Conservation (phyloP, 2,113 vertebrate species). For the Colinus virginianus region DNA sequence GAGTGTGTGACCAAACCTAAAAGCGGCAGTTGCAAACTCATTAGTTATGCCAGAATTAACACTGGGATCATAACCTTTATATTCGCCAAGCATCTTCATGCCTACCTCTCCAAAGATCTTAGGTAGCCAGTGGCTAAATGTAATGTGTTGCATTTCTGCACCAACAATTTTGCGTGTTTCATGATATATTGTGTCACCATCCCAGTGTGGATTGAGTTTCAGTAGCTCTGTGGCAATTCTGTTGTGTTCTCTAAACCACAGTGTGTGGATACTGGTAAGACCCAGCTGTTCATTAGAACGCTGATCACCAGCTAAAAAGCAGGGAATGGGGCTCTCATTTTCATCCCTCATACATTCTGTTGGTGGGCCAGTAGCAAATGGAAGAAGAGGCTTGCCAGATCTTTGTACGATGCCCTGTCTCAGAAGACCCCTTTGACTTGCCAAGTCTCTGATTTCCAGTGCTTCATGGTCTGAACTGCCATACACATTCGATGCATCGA, state of each 20-base stretch:
- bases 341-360: slow-evolving; percentile 98
- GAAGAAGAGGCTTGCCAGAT: slow-evolving; percentile 94
- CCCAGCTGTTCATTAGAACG: slow-evolving; percentile 95
- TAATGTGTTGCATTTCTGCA: slow-evolving; percentile 97
- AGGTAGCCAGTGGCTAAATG: slow-evolving; percentile 95
- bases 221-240: slow-evolving; percentile 91
- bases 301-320: slow-evolving; percentile 96
- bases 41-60: slow-evolving; percentile 92
- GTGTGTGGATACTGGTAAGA: slow-evolving; percentile 94
- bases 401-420: slow-evolving; percentile 95
- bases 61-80: slow-evolving; percentile 91
- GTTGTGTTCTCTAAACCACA: slow-evolving; percentile 98
- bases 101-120: slow-evolving; percentile 95
- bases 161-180: slow-evolving; percentile 97
- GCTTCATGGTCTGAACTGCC: slow-evolving; percentile 92
- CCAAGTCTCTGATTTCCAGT: slow-evolving; percentile 90
- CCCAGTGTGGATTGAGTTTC: slow-evolving; percentile 95
- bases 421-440: slow-evolving; percentile 93
- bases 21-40: slow-evolving; percentile 95
- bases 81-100: slow-evolving; percentile 89
- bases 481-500: slow-evolving; percentile 96
- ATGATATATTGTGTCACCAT: slow-evolving; percentile 96
- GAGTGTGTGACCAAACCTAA: slow-evolving; percentile 97
- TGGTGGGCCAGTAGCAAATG: slow-evolving; percentile 93
- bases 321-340: slow-evolving; percentile 97